Evolutionary conservation across 2,888 invertebrate genomes (phyloP).

Genomic region (Uloborus plumipes): DNA sequence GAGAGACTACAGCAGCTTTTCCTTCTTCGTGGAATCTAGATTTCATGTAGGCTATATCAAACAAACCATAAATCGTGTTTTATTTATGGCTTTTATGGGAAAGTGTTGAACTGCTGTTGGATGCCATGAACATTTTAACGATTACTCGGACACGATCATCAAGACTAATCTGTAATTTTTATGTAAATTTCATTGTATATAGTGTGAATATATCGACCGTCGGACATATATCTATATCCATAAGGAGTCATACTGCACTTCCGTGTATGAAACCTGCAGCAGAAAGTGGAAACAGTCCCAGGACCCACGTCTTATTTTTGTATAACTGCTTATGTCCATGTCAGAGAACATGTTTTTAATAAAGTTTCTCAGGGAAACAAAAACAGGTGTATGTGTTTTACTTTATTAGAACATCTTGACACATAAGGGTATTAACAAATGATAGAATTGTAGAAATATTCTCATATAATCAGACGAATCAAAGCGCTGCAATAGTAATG

Average conservation of each 20-base stretch:
- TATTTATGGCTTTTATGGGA: too few species aligned
- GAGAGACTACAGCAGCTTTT: too few species aligned
- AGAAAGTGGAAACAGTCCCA: constrained; percentile 39
- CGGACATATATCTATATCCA: not conserved
- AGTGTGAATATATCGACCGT: constrained; percentile 36
- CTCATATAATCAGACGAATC: too few species aligned
- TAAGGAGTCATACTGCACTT: constrained; percentile 26
- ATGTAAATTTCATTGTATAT: constrained; percentile 47
- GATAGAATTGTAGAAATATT: too few species aligned
- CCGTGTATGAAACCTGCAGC: constrained; percentile 20
- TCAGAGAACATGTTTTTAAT: constrained; percentile 52
- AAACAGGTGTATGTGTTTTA: not conserved
- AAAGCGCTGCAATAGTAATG: too few species aligned
- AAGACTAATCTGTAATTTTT: constrained; percentile 35
- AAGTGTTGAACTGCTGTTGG: too few species aligned
- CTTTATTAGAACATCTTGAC: too few species aligned
- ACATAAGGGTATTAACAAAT: too few species aligned
- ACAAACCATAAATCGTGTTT: too few species aligned
- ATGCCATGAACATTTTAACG: too few species aligned
- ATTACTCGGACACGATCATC: constrained; percentile 6
- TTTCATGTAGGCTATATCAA: too few species aligned
- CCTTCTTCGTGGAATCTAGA: too few species aligned
- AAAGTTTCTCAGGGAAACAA: constrained; percentile 63
- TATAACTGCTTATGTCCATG: constrained; percentile 49
- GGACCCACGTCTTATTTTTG: constrained; percentile 60